Evolutionary conservation across 2,888 invertebrate species (phyloP).

Genomic region (Cheilosia variabilis): DNA sequence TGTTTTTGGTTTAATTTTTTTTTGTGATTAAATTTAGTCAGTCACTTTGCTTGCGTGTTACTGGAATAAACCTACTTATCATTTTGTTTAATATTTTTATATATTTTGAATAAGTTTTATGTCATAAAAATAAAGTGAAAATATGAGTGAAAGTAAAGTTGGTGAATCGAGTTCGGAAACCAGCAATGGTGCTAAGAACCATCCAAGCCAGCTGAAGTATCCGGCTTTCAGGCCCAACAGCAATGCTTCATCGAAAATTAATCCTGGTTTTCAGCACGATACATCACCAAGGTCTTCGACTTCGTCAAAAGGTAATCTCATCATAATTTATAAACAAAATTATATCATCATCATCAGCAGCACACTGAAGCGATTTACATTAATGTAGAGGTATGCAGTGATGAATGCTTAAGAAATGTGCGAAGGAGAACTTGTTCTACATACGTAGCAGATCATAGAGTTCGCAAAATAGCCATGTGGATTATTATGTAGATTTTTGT

Average conservation of each 20-base stretch:
- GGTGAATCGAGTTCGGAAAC: slow-evolving; percentile 2
- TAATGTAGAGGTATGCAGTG: background rate
- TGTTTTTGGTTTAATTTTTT: background rate
- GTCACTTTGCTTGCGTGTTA: background rate
- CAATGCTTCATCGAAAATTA: slow-evolving; percentile 29
- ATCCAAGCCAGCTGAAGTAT: slow-evolving; percentile 16
- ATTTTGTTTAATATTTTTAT: background rate
- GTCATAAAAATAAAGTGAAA: slow-evolving; percentile 10
- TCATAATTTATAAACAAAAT: slow-evolving; percentile 5
- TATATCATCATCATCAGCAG: slow-evolving; percentile 18
- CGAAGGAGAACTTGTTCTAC: slow-evolving; percentile 17
- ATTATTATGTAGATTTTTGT: background rate
- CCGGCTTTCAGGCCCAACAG: slow-evolving; percentile 26
- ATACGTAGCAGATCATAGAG: background rate
- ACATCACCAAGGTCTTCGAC: slow-evolving; percentile 60
- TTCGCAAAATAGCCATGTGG: background rate
- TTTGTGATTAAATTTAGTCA: slow-evolving; percentile 5
- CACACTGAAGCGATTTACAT: slow-evolving; percentile 6
- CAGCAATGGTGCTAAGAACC: slow-evolving; percentile 4
- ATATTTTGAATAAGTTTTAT: slow-evolving; percentile 5
- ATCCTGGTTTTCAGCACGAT: slow-evolving; percentile 45
- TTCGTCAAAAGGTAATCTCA: slow-evolving; percentile 60
- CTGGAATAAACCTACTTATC: background rate
- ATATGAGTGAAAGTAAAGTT: slow-evolving; percentile 46
- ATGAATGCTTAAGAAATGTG: background rate